Evolutionary conservation across 2,888 invertebrate genomes (phyloP), one percentile per base, ranked within the genome.

Genomic region (Creontiades dilutus): DNA sequence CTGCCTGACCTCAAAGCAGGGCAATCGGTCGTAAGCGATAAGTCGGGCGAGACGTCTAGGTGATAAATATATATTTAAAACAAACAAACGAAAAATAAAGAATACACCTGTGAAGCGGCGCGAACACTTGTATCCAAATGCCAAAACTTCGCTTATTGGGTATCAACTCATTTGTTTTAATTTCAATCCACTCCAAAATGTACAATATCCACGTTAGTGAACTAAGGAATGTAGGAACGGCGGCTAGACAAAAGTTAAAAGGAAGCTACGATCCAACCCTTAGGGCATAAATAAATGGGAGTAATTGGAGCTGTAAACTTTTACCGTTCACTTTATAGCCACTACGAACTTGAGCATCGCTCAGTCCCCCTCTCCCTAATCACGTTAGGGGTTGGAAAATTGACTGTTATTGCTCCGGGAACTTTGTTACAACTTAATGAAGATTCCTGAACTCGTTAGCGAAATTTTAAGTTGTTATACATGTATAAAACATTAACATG

Each of bases 261-360:
- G 46, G 46, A 28, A 37, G 16, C 2, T 37, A 13, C 46, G 47
- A 19, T 16, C 78, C 37, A 4, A 27, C 82, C 82, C 82, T 52
- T 19, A 47, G 86, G 76, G 86, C 86, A 86, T 76, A 86, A 86
- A 86, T 86, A 86, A 86, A 86, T 86, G 86, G 86, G 68, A 68
- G 86, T 86, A 86, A 86, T 86, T 86, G 75, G 75, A 86, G 86
- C 48, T 86, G 86, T 75, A 86, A 86, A 86, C 55, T 86, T 86
- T 86, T 86, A 86, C 86, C 75, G 76, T 86, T 86, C 23, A 27
- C 48, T 47, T 86, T 48, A 68, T 48, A 86, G 86, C 86, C 76
- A 86, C 86, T 86, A 86, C 86, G 75, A 86, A 86, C 47, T 86
- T 76, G 86, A 75, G 57, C 68, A 16, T 76, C 86, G 27, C 75